Evolutionary conservation across 1,140 invertebrate genomes (phyloP).

Genomic region (Luehdorfia chinensis): DNA sequence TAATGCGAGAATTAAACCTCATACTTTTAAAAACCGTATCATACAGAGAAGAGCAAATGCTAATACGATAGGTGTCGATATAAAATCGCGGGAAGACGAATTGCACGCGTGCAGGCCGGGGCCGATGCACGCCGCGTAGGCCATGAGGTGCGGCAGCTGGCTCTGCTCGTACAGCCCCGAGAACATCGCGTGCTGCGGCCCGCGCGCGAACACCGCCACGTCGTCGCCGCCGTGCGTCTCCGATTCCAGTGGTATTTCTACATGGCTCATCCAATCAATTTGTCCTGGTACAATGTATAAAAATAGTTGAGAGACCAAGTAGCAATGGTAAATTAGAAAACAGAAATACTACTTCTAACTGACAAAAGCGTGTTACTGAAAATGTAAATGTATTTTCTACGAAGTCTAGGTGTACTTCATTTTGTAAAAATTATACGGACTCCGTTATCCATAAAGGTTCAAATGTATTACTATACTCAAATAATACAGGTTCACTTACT

Average conservation of each 20-base stretch:
- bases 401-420: too few relatives aligned
- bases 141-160: constrained; percentile 80
- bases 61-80: too few relatives aligned
- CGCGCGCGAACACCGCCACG: constrained; percentile 80
- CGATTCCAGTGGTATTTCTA: constrained; percentile 42
- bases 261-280: constrained; percentile 48
- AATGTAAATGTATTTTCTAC: too few relatives aligned
- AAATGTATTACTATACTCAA: too few relatives aligned
- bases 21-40: too few relatives aligned
- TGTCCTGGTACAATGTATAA: constrained; percentile 16
- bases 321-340: too few relatives aligned
- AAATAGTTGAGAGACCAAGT: too few relatives aligned
- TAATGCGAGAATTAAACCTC: too few relatives aligned
- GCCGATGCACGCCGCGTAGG: constrained; percentile 69
- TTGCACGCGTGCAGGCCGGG: constrained; percentile 63
- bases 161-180: constrained; percentile 80
- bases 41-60: too few relatives aligned
- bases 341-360: too few relatives aligned
- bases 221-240: constrained; percentile 82
- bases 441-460: not conserved
- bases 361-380: too few relatives aligned
- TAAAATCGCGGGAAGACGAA: constrained; percentile 79
- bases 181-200: constrained; percentile 79
- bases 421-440: too few relatives aligned
- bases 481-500: constrained; percentile 39